Base-by-base conservation (phyloP, 1,140 invertebrate species). In the Linepithema humile region DNA sequence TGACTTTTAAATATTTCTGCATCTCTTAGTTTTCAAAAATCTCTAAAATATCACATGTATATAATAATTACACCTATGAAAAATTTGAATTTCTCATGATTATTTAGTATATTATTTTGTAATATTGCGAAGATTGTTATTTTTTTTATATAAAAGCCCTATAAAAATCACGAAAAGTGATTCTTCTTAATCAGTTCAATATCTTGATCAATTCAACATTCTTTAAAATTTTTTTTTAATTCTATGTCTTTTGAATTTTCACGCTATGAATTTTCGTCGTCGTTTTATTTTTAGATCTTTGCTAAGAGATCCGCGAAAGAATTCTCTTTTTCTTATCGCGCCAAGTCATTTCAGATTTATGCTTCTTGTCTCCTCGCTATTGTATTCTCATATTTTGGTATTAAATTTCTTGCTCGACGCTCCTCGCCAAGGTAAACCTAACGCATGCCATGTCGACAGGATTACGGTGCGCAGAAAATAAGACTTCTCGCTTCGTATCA, bases 371-470 rank as follows among this genome's bases (percentile, higher is more conserved):
- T 20, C 9, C 35, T 80, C 53, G 40, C 26, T 80, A 82, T 48
- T 35, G 20, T 40, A 55, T 69, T 40, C 62, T n/a, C 38, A 45
- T 62, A 29, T 40, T 82, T 29, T 26, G 48, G 26, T 40, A 74
- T 74, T 74, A 60, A 82, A 82, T 82, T 82, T 74, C 78, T 48
- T 23, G 53, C 20, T 9, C 62, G n/a, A 23, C 20, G 35, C 40
- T 35, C n/a, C 29, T 17, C 53, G 12, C 12, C n/a, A 10, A 17
- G 15, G 17, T 60, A 32, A 35, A n/a, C 40, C 20, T 10, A 38
- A 59, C n/a, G 43, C n/a, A 17, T 73, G 20, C 5, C 38, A 20
- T 35, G 62, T 40, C 20, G 15, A 10, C n/a, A 73, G 23, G 62
- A 69, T 69, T 40, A 55, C 17, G n/a, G 17, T 2, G 35, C 23